Evolutionary conservation across 1,140 invertebrate genomes (phyloP), one percentile per base, ranked within the genome.

Genomic region (Bombus cullumanus): DNA sequence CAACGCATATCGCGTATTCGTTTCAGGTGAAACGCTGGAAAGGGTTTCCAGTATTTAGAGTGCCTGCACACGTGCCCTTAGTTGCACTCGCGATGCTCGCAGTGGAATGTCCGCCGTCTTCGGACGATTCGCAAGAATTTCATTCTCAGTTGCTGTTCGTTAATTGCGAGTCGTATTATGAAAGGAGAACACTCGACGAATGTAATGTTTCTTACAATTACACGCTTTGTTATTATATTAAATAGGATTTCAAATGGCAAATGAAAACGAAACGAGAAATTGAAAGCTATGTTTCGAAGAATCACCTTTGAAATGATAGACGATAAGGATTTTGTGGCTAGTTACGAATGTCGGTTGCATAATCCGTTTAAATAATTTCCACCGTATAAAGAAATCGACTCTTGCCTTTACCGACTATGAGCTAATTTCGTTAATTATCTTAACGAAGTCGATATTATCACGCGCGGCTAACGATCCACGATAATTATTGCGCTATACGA

Each of bases 351-450:
- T 39, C 64, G 10, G 41, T 83, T 66, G 34, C 34, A 22, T 37
- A 68, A 82, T 47, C 15, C 34, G 31, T 66, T 64, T 66, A 64
- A 75, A 75, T 43, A 34, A 39, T 77, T 57, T 57, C 22, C n/a
- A 15, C 1, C 4, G 5, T 12, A 0, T 9, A 28, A 31, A 64
- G 41, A 31, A 73, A 83, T 83, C 41, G 53, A 37, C 39, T 37
- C 39, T 62, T 80, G 13, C 53, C 31, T 28, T 41, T 31, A 37
- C 9, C 37, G 37, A 3, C 31, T 15, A 59, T 64, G 43, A 69
- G 81, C 84, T 92, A 92, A 92, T 92, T 92, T 91, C 75, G 76
- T 90, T 92, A 90, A 93, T 93, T 93, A 91, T 71, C 73, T 77
- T 84, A 78, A 90, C 41, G 84, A 91, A 78, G 71, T 74, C 72